These are phyloP conservation scores for Halcyon smyrnensis DNA, from an alignment of 2,797 vertebrate species.

Conservation along the genomic window DNA sequence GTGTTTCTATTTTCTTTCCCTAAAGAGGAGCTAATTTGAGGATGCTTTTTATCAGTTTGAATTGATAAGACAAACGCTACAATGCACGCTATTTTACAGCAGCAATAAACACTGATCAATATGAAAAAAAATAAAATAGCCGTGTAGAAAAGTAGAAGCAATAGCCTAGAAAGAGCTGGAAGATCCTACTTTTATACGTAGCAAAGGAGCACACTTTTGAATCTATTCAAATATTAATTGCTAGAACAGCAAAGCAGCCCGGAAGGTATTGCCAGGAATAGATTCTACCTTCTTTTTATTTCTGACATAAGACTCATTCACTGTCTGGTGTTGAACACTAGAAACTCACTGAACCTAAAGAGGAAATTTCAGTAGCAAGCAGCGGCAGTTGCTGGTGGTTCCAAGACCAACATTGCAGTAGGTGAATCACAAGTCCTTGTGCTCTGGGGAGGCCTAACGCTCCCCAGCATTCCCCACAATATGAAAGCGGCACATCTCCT, in stretches of 20 bases:
- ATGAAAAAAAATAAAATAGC: constrained; percentile 26
- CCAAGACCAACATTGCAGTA: not conserved
- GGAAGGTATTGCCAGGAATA: not conserved
- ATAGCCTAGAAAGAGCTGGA: not conserved
- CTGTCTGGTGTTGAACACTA: not conserved
- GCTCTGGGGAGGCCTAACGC: accelerated
- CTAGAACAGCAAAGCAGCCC: not conserved
- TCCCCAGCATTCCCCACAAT: not conserved
- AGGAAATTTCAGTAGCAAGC: not conserved
- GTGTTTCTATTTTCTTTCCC: not conserved
- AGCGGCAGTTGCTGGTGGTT: not conserved
- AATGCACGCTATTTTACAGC: constrained; percentile 17
- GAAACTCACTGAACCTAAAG: not conserved
- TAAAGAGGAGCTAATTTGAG: not conserved
- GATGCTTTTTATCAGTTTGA: constrained; percentile 5
- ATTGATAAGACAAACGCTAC: constrained; percentile 36
- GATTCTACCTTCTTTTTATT: not conserved
- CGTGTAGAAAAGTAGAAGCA: constrained; percentile 26
- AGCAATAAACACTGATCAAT: not conserved
- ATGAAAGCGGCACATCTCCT: not conserved
- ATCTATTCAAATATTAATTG: not conserved
- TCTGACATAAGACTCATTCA: not conserved
- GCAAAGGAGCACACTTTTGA: not conserved
- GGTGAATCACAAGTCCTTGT: not conserved
- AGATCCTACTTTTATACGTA: not conserved